Evolutionary conservation across 2,888 invertebrate genomes (phyloP).

Genomic region (Dynastes tityus): DNA sequence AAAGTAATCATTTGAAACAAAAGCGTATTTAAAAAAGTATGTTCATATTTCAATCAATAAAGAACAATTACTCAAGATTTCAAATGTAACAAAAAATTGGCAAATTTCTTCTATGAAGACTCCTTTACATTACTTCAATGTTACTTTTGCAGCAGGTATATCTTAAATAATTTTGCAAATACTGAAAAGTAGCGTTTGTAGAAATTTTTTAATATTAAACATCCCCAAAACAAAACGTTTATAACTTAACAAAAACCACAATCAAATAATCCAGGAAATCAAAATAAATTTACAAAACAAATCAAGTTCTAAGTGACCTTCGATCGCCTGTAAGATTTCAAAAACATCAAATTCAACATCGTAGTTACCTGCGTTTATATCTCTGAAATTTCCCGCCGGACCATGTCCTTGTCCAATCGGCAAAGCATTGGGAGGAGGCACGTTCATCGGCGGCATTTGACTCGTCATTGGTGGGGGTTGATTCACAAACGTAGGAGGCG

Average conservation of each 20-base stretch:
- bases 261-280: conserved; percentile 13
- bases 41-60: too few relatives aligned
- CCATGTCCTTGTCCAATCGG: conserved; percentile 54
- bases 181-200: too few relatives aligned
- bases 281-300: conserved; percentile 36
- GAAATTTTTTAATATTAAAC: neutral
- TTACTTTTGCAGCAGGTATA: too few relatives aligned
- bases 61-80: too few relatives aligned
- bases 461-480: conserved; percentile 65
- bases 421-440: conserved; percentile 70
- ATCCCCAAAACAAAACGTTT: neutral
- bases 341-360: conserved; percentile 23
- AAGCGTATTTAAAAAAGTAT: too few relatives aligned
- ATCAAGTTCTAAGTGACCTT: conserved; percentile 31
- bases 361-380: conserved; percentile 67
- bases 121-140: too few relatives aligned
- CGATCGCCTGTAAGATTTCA: conserved; percentile 40
- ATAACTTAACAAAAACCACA: conserved; percentile 29
- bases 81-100: too few relatives aligned
- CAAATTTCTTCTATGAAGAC: too few relatives aligned
- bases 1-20: too few relatives aligned
- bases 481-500: conserved; percentile 65
- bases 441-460: conserved; percentile 68
- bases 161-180: too few relatives aligned
- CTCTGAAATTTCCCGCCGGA: conserved; percentile 59